Conservation (phyloP, 2,113 vertebrate genomes). For the Anseranas semipalmata region DNA sequence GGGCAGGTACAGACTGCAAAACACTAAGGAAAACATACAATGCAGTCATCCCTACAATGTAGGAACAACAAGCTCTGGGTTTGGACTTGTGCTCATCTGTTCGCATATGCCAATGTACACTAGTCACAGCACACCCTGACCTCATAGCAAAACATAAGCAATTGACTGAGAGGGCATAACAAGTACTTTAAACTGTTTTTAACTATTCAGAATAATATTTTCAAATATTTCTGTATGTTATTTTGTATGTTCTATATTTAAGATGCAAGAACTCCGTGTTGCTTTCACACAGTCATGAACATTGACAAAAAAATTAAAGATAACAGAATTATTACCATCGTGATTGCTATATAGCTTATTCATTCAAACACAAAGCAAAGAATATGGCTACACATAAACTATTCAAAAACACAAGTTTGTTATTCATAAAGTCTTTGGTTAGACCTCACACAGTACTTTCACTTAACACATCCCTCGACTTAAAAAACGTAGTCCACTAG, state of each 20-base stretch:
- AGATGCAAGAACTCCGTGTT: not conserved
- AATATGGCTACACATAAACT: not conserved
- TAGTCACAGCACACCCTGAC: not conserved
- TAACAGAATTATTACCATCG: not conserved
- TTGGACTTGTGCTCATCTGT: not conserved
- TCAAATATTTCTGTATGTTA: not conserved
- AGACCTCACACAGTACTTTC: not conserved
- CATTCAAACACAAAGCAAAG: not conserved
- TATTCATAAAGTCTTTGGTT: not conserved
- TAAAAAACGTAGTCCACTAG: not conserved
- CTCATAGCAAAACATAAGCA: not conserved
- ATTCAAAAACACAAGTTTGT: not conserved
- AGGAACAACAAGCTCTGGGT: not conserved
- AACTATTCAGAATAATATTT: not conserved
- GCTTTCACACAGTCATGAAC: not conserved
- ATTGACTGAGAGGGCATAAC: not conserved
- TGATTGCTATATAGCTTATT: not conserved
- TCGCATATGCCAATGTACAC: fast-evolving
- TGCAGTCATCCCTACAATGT: not conserved
- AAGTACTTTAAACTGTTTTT: not conserved
- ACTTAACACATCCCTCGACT: not conserved
- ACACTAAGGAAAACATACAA: not conserved
- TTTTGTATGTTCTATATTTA: not conserved
- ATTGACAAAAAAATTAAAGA: not conserved
- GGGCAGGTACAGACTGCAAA: not conserved